Conservation (phyloP, 2,888 invertebrate genomes). For the Mimumesa dahlbomi region DNA sequence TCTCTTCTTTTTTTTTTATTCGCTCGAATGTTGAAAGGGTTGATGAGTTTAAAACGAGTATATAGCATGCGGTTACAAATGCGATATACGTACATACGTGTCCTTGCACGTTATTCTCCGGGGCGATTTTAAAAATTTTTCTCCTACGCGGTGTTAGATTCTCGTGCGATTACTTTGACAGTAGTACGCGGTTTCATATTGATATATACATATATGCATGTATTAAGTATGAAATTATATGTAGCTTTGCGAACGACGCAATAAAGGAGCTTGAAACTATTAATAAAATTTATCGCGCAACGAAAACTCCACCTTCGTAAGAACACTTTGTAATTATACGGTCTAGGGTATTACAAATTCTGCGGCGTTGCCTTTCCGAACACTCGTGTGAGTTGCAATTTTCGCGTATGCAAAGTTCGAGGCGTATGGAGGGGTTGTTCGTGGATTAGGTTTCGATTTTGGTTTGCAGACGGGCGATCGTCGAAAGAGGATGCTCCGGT, state of each 20-base stretch:
- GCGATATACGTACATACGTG: too few relatives aligned
- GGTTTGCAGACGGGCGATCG: background rate
- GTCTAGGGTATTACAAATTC: conserved; percentile 39
- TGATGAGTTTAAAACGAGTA: too few relatives aligned
- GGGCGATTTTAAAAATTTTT: too few relatives aligned
- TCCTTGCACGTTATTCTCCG: too few relatives aligned
- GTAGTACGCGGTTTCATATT: too few relatives aligned
- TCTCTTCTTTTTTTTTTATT: background rate
- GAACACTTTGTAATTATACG: conserved; percentile 17
- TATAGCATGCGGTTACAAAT: too few relatives aligned
- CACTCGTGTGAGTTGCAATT: conserved; percentile 17
- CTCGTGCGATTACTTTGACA: too few relatives aligned
- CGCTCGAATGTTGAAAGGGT: too few relatives aligned
- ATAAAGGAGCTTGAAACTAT: conserved; percentile 33
- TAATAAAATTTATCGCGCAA: conserved; percentile 41
- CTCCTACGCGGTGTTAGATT: too few relatives aligned
- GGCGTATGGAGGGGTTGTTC: background rate
- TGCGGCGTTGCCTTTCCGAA: conserved; percentile 29
- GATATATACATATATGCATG: too few relatives aligned
- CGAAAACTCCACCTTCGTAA: conserved; percentile 33
- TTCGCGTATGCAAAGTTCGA: background rate
- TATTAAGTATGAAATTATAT: too few relatives aligned
- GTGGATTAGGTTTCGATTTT: conserved; percentile 21
- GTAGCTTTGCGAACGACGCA: conserved; percentile 20
- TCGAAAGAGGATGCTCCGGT: background rate